Evolutionary conservation across 2,113 vertebrate species (phyloP), one percentile per base, ranked within the genome.

Genomic region (Megatriorchis doriae): DNA sequence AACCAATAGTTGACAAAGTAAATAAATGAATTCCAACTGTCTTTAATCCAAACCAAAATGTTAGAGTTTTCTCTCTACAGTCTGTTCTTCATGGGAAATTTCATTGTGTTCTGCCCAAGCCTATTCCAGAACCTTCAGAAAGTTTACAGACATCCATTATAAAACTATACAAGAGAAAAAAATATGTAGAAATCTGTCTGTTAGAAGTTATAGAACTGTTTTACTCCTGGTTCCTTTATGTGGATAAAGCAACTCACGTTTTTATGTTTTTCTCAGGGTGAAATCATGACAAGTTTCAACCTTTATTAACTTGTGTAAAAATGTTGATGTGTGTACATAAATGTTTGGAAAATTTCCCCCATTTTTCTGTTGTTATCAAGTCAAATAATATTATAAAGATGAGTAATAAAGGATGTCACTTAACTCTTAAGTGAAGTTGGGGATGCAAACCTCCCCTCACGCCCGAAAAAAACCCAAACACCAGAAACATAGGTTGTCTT

Each of bases 401-500:
- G 50, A 73, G 10, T 88, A 65, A 58, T 55, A 75, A 86, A 79
- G 45, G 9, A 8, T 47, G 9, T 63, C 15, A 31, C 31, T 52
- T 81, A 36, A 74, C 3, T 53, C 6, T 20, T 25, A 40, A 61
- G 40, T 68, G 58, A 66, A 94, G 81, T 5, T 45, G 8, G 6
- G 25, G 7, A 6, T 86, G 25, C 17, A 80, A 10, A 65, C 13
- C 7, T 74, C 21, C 43, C 10, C 8, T 68, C 21, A n/a, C 7
- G 2, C 13, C 5, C 3, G 1, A 2, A 16, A 34, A 42, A n/a
- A 3, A 4, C 15, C n/a, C 55, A 36, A 21, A 21, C 20, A 26
- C 4, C 9, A 71, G 61, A 63, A 75, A 25, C 20, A 10, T 32
- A 20, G 16, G 10, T 31, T 29, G 7, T 48, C 27, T 47, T 59